Conservation (phyloP, 2,113 vertebrate genomes). For the Sinocyclocheilus rhinocerous region DNA sequence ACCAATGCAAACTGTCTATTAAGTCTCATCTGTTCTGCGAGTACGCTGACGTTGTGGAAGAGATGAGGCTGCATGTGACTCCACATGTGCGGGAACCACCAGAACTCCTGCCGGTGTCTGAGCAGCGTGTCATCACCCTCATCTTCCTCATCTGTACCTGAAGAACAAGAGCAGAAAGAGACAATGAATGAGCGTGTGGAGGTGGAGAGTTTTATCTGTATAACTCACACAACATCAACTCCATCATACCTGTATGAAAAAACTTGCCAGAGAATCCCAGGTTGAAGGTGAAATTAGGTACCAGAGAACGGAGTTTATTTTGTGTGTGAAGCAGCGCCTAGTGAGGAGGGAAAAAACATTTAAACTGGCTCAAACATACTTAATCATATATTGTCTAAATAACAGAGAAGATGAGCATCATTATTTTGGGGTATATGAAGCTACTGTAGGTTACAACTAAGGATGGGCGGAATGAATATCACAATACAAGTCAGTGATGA, state of each 20-base stretch:
- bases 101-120: conserved; percentile 83
- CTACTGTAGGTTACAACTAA: neutral
- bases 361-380: neutral
- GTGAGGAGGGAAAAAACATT: conserved; percentile 24
- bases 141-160: conserved; percentile 87
- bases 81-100: conserved; percentile 95
- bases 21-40: conserved; percentile 89
- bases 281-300: conserved; percentile 90
- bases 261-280: conserved; percentile 92
- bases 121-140: conserved; percentile 87
- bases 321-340: conserved; percentile 86
- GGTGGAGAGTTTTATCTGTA: neutral
- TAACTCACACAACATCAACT: neutral
- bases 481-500: neutral
- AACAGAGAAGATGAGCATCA: neutral
- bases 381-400: too few relatives aligned
- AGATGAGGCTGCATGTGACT: conserved; percentile 92
- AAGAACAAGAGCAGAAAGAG: neutral
- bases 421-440: too few relatives aligned
- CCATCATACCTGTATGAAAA: conserved; percentile 82
- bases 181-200: too few relatives aligned
- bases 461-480: neutral
- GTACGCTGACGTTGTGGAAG: conserved; percentile 87
- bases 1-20: conserved; percentile 90
- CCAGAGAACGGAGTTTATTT: conserved; percentile 85